phyloP scores from a whole-genome alignment of 2,113 vertebrate genomes.

The Melanostigma gelatinosum region DNA sequence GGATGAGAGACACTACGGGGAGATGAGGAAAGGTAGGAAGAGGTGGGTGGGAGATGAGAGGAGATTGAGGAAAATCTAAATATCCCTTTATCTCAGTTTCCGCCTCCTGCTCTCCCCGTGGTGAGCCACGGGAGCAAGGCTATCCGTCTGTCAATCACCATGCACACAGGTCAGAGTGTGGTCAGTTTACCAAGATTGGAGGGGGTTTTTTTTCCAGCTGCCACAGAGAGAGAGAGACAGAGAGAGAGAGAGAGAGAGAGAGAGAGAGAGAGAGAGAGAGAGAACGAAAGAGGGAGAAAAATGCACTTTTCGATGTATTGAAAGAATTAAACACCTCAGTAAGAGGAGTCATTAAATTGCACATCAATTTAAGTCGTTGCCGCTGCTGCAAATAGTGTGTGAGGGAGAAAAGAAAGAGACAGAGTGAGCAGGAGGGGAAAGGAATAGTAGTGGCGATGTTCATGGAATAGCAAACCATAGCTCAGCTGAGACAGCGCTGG shows the following conservation, averaged over 20 bases:
- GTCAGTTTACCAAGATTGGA: slow-evolving; percentile 20
- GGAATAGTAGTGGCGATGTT: slow-evolving; percentile 27
- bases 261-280: not conserved
- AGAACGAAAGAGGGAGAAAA: not conserved
- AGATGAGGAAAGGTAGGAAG: not conserved
- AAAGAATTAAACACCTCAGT: slow-evolving; percentile 44
- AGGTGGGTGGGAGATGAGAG: not conserved
- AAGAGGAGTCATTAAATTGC: slow-evolving; percentile 47
- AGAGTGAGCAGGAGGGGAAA: slow-evolving; percentile 6
- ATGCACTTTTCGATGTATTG: slow-evolving; percentile 20
- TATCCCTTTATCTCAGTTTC: slow-evolving; percentile 19
- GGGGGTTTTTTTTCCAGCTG: not conserved
- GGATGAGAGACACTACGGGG: slow-evolving; percentile 43
- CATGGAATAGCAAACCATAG: slow-evolving; percentile 63
- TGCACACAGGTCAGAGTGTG: not conserved
- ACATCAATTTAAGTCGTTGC: slow-evolving; percentile 50
- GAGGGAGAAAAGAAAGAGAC: not conserved
- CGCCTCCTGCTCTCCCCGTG: slow-evolving; percentile 27
- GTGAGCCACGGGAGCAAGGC: slow-evolving; percentile 16
- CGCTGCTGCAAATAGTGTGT: slow-evolving; percentile 14
- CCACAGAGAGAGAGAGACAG: not conserved
- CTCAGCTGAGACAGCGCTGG: slow-evolving; percentile 55
- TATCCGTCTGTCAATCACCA: slow-evolving; percentile 35
- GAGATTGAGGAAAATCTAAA: slow-evolving; percentile 48
- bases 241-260: not conserved